These are phyloP conservation scores for Osmerus mordax DNA, from an alignment of 2,113 vertebrate species.

Conservation along the genomic window DNA sequence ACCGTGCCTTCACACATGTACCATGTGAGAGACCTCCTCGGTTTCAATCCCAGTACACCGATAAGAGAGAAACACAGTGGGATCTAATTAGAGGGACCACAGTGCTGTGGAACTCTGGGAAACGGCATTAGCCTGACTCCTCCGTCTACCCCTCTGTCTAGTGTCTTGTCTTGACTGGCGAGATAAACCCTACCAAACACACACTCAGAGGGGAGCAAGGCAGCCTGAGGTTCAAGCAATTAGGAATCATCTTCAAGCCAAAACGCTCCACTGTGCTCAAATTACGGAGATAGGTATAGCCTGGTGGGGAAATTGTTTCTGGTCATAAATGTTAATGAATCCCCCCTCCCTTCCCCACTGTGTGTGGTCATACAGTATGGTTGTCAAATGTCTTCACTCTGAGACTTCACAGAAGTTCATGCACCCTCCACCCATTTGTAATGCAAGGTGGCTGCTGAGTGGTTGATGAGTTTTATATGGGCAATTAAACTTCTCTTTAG, in stretches of 20 bases:
- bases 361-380: conserved; percentile 22
- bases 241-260: conserved; percentile 51
- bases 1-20: too few relatives aligned
- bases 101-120: conserved; percentile 18
- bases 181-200: conserved; percentile 20
- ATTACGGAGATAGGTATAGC: conserved; percentile 47
- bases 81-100: conserved; percentile 5
- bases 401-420: conserved; percentile 8
- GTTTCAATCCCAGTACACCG: background rate
- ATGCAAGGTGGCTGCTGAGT: background rate
- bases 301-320: conserved; percentile 53
- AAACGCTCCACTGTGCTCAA: conserved; percentile 50
- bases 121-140: background rate
- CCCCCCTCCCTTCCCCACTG: conserved; percentile 6
- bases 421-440: background rate
- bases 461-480: conserved; percentile 12
- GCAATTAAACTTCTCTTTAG: conserved; percentile 22
- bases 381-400: background rate
- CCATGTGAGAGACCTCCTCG: background rate
- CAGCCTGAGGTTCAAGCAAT: conserved; percentile 53
- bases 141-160: conserved; percentile 3
- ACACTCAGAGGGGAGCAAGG: conserved; percentile 28
- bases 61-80: background rate
- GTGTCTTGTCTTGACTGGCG: conserved; percentile 5
- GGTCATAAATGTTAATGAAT: conserved; percentile 65